phyloP scores from a whole-genome alignment of 1,140 invertebrate genomes.

The Drosophila dunni region DNA sequence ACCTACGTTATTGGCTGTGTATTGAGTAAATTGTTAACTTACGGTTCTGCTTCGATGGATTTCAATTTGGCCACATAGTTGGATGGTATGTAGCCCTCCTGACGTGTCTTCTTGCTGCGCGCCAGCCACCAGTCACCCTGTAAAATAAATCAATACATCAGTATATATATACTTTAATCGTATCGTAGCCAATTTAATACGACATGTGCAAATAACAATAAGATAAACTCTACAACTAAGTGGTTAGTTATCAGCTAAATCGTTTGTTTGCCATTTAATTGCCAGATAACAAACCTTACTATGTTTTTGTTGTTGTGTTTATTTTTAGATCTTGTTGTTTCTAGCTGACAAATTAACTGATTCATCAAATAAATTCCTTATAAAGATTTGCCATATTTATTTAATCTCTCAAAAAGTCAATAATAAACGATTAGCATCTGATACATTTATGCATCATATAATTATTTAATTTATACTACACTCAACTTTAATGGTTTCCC shows the following conservation, averaged over 20 bases:
- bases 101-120: constrained; percentile 95
- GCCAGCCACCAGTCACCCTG: constrained; percentile 99
- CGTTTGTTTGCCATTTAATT: constrained; percentile 39
- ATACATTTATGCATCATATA: constrained; percentile 7
- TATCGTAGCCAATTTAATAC: constrained; percentile 12
- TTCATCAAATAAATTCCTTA: constrained; percentile 4
- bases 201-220: constrained; percentile 11
- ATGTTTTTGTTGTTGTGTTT: constrained; percentile 5
- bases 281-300: constrained; percentile 8
- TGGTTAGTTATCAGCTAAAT: constrained; percentile 23
- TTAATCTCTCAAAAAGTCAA: not conserved
- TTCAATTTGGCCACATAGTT: constrained; percentile 99
- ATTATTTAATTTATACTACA: constrained; percentile 9
- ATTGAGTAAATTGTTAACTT: constrained; percentile 86
- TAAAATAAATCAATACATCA: constrained; percentile 38
- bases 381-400: not conserved
- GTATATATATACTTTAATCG: constrained; percentile 12
- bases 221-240: constrained; percentile 24
- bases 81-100: constrained; percentile 99
- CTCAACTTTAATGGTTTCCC: constrained; percentile 3
- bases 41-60: constrained; percentile 99
- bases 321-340: not conserved
- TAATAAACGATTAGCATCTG: not conserved
- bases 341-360: constrained; percentile 1
- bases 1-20: not conserved